Evolutionary conservation across 2,113 vertebrate species (phyloP).

Genomic region (Athene noctua): DNA sequence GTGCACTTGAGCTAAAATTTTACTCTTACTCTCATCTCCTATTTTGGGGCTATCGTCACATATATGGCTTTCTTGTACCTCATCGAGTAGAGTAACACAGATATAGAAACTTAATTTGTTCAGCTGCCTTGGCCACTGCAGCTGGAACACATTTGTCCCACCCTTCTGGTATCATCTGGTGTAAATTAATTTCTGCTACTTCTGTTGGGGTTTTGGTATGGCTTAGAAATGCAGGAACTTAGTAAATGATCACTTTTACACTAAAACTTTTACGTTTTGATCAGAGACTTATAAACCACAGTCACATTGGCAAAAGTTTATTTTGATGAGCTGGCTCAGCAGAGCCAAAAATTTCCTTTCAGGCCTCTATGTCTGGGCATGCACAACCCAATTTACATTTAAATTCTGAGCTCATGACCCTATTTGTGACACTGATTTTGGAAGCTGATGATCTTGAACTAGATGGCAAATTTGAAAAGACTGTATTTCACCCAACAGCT

Average conservation of each 20-base stretch:
- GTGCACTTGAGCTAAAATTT: background rate
- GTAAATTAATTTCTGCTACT: background rate
- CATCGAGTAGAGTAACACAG: background rate
- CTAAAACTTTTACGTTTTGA: background rate
- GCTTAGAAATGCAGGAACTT: background rate
- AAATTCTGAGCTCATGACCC: background rate
- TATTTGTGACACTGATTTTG: constrained; percentile 18
- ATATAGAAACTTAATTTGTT: background rate
- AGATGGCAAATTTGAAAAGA: constrained; percentile 1
- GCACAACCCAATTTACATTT: background rate
- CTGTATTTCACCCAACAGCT: background rate
- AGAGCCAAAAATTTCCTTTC: background rate
- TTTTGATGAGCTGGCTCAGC: background rate
- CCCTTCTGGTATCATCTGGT: background rate
- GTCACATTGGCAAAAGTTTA: background rate
- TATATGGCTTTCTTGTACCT: background rate
- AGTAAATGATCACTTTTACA: background rate
- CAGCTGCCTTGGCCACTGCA: background rate
- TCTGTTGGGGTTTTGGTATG: background rate
- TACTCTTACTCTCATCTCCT: background rate
- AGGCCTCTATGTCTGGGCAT: background rate
- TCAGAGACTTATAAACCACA: background rate
- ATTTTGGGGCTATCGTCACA: background rate
- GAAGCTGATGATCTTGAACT: constrained; percentile 23
- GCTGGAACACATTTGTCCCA: background rate